A percentile compares a stretch with the other conserved stretches of the same genome.
Evolutionary conservation across 2,113 vertebrate genomes (phyloP).

Genomic region (Dasyornis broadbenti): DNA sequence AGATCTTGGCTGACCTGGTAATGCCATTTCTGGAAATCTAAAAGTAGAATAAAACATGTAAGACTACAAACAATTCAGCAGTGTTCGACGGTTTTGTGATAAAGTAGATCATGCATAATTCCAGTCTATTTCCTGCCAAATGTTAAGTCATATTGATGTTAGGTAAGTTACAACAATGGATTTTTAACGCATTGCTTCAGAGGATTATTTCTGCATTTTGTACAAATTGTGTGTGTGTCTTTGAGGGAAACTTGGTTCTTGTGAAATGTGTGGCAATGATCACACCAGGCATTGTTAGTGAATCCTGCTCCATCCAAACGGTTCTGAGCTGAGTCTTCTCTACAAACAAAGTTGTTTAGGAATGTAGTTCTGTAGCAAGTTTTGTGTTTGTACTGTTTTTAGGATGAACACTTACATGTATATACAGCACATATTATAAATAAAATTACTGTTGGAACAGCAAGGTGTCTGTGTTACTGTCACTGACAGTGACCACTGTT

Average conservation of each 20-base stretch:
- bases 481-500: background rate
- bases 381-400: background rate
- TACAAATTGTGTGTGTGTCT: background rate
- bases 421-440: background rate
- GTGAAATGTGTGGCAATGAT: background rate
- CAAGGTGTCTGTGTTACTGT: background rate
- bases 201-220: background rate
- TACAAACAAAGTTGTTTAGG: background rate
- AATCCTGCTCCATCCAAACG: background rate
- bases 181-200: background rate
- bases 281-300: background rate
- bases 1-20: conserved; percentile 2
- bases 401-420: accelerated
- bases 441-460: background rate
- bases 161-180: background rate
- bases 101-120: background rate
- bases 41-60: background rate
- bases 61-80: background rate
- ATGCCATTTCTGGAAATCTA: conserved; percentile 6
- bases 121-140: background rate
- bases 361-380: background rate
- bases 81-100: background rate
- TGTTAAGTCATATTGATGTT: background rate
- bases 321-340: background rate
- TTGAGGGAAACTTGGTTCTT: background rate